Conservation (phyloP, 2,113 vertebrate genomes). For the Gymnocephalus cernua region DNA sequence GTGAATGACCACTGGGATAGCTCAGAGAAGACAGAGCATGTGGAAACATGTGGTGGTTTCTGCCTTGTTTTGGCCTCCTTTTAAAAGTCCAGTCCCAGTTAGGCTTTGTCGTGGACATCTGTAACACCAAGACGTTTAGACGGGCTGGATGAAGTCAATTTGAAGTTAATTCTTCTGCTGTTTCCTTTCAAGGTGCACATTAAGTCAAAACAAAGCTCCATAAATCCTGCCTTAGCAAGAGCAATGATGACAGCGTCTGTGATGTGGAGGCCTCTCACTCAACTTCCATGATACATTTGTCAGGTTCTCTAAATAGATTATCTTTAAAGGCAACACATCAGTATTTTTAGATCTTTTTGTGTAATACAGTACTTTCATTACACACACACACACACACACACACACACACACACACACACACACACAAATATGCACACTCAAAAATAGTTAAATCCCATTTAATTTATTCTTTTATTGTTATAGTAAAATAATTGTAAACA, state of each 20-base stretch:
- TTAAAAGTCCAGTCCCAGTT: conserved; percentile 68
- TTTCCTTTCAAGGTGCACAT: conserved; percentile 60
- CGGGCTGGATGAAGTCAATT: conserved; percentile 52
- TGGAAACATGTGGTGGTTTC: conserved; percentile 77
- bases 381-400: not conserved
- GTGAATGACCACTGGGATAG: conserved; percentile 65
- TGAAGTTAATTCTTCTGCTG: conserved; percentile 63
- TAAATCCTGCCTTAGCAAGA: conserved; percentile 43
- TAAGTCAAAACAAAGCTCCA: conserved; percentile 55
- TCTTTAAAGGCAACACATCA: not conserved
- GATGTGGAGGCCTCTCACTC: conserved; percentile 34
- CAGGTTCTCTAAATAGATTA: conserved; percentile 15
- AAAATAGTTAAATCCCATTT: not conserved
- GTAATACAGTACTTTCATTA: not conserved
- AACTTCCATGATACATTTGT: conserved; percentile 7
- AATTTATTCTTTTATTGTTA: not conserved
- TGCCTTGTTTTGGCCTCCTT: conserved; percentile 68
- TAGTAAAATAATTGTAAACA: conserved; percentile 18
- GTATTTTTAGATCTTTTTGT: not conserved
- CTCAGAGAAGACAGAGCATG: conserved; percentile 45
- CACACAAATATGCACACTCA: not conserved
- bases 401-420: not conserved
- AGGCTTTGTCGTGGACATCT: conserved; percentile 68
- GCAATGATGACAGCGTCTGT: conserved; percentile 34
- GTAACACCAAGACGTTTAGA: conserved; percentile 50